Percentiles rank a stretch among this genome's conserved stretches.
Evolutionary conservation across 2,113 vertebrate genomes (phyloP).

Genomic region (Diphyllodes magnificus): DNA sequence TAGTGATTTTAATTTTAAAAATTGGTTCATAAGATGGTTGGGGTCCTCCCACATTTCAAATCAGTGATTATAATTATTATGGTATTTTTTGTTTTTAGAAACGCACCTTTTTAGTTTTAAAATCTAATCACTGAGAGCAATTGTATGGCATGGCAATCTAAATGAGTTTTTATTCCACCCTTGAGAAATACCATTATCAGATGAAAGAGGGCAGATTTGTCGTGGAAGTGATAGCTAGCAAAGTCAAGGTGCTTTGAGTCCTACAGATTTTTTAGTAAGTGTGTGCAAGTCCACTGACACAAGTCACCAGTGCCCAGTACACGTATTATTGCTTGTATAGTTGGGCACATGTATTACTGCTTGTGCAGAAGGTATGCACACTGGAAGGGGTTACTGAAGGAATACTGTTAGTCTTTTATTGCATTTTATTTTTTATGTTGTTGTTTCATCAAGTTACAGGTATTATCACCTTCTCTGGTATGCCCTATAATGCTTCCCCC

Average conservation of each 20-base stretch:
- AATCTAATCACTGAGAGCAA: neutral
- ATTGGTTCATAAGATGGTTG: neutral
- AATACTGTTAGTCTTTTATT: slow-evolving; percentile 24
- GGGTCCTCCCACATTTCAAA: neutral
- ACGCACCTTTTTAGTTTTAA: neutral
- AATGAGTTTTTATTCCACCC: neutral
- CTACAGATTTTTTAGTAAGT: neutral
- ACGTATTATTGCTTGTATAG: neutral
- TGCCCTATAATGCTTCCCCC: neutral
- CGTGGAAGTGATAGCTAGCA: neutral
- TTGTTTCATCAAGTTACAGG: slow-evolving; percentile 41
- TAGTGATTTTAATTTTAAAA: neutral
- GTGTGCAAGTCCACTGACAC: neutral
- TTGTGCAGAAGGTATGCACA: slow-evolving; percentile 5
- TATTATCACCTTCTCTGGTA: slow-evolving; percentile 12
- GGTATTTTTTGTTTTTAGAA: neutral
- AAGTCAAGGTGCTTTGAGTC: neutral
- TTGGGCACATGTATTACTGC: neutral
- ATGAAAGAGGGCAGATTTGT: neutral
- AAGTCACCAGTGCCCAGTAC: neutral
- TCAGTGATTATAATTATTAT: neutral
- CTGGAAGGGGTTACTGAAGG: neutral
- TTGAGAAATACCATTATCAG: neutral
- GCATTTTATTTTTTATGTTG: slow-evolving; percentile 23
- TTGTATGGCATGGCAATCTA: neutral